Evolutionary conservation across 1,140 invertebrate genomes (phyloP), one percentile per base, ranked within the genome.

Genomic region (Drosophila seguyi): DNA sequence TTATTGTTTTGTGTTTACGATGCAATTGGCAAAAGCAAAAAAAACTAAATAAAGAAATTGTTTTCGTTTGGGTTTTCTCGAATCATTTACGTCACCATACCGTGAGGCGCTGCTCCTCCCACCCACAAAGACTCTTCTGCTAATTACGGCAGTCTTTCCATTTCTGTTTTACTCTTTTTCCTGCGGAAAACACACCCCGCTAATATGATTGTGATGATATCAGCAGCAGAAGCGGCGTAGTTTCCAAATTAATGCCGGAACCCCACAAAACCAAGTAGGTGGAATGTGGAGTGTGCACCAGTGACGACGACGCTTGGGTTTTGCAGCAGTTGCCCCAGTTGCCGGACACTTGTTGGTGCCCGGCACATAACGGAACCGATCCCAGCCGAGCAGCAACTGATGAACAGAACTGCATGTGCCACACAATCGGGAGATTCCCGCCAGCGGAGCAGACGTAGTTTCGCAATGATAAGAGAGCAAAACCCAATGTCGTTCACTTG

Each of bases 301-400:
- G 13, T 34, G 38, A 25, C n/a, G n/a, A 27, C 25, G 4, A 31
- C 7, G 20, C 25, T 22, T 27, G 31, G 55, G 6, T 56, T 25
- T n/a, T n/a, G 44, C 44, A 44, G 18, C 67, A 68, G 34, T 47
- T 68, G 65, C 53, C 66, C 68, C 66, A 72, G 14, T 48, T 72
- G 52, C 36, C 16, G 50, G 20, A 29, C 31, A 20, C n/a, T n/a
- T n/a, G 60, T 66, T 42, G 67, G 81, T 86, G 50, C 57, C 73
- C 63, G 81, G 81, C 68, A 85, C 81, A 69, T 59, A 18, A 41
- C 50, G 67, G 81, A 78, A 86, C 82, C 78, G 44, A 34, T 31
- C 22, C 13, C 18, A 55, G 18, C 8, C 14, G 16, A n/a, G 6
- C 27, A 29, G n/a, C n/a, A n/a, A 20, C 31, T 25, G 42, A 14